phyloP scores from a whole-genome alignment of 1,140 invertebrate species.

The Pogonus chalceus region DNA sequence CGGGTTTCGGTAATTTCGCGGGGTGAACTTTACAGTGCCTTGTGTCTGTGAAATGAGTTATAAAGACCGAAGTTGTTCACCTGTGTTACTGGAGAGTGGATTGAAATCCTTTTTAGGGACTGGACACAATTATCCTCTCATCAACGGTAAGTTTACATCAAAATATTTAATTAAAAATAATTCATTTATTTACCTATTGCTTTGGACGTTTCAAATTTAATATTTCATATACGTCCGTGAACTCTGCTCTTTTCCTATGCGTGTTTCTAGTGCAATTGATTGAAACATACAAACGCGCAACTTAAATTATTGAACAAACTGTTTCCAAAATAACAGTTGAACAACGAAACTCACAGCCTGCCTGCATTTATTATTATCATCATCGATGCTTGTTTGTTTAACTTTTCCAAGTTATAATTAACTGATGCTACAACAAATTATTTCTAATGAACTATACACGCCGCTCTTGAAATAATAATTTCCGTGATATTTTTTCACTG shows the following conservation, averaged over 20 bases:
- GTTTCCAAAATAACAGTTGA: slow-evolving; percentile 1
- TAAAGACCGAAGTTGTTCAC: slow-evolving; percentile 32
- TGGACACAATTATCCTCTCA: slow-evolving; percentile 33
- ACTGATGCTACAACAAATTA: not conserved
- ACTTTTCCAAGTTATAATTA: not conserved
- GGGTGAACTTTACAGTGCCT: slow-evolving; percentile 17
- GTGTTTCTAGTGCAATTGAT: slow-evolving; percentile 8
- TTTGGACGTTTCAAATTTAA: not conserved
- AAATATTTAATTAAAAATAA: not conserved
- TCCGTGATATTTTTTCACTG: not conserved
- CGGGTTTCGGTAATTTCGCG: not conserved
- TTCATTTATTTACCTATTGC: not conserved
- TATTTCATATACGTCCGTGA: slow-evolving; percentile 12
- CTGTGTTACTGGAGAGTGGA: slow-evolving; percentile 33
- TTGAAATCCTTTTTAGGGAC: slow-evolving; percentile 35
- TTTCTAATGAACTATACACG: not conserved
- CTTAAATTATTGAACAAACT: not conserved
- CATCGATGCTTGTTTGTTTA: not conserved
- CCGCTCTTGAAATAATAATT: not conserved
- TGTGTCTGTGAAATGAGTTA: slow-evolving; percentile 36
- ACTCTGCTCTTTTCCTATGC: slow-evolving; percentile 11
- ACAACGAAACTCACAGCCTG: not conserved
- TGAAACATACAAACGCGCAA: not conserved
- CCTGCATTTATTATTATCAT: not conserved
- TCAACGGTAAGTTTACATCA: slow-evolving; percentile 32